phyloP scores from a whole-genome alignment of 1,140 invertebrate genomes.

The Potamilus streckersoni region DNA sequence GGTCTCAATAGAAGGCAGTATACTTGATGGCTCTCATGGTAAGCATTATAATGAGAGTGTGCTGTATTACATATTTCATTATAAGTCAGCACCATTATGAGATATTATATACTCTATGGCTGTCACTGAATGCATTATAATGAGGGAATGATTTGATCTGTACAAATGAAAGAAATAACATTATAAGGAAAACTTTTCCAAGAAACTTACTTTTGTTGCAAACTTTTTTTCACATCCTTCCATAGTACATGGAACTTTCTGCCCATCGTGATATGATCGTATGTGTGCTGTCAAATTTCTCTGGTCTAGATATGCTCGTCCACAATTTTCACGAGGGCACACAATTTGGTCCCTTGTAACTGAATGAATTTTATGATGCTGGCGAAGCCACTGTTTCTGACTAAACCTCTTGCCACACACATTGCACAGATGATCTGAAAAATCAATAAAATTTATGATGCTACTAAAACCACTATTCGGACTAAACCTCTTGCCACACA shows the following conservation, averaged over 20 bases:
- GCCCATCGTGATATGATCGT: constrained; percentile 40
- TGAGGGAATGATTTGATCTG: too few relatives aligned
- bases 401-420: constrained; percentile 23
- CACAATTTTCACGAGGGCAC: constrained; percentile 38
- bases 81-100: too few relatives aligned
- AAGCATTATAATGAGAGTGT: too few relatives aligned
- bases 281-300: constrained; percentile 41
- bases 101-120: too few relatives aligned
- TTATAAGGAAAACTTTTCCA: too few relatives aligned
- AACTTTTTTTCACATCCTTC: constrained; percentile 38
- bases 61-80: too few relatives aligned
- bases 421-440: too few relatives aligned
- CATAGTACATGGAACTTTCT: constrained; percentile 32
- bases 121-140: too few relatives aligned
- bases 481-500: too few relatives aligned
- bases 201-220: constrained; percentile 29
- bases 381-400: constrained; percentile 28
- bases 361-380: constrained; percentile 33
- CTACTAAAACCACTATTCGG: constrained; percentile 16
- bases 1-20: too few relatives aligned
- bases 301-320: constrained; percentile 31
- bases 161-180: too few relatives aligned
- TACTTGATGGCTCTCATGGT: too few relatives aligned
- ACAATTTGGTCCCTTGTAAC: constrained; percentile 17
- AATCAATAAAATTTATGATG: constrained; percentile 19